phyloP scores from a whole-genome alignment of 2,888 invertebrate genomes.

The Chironomus tentans region DNA sequence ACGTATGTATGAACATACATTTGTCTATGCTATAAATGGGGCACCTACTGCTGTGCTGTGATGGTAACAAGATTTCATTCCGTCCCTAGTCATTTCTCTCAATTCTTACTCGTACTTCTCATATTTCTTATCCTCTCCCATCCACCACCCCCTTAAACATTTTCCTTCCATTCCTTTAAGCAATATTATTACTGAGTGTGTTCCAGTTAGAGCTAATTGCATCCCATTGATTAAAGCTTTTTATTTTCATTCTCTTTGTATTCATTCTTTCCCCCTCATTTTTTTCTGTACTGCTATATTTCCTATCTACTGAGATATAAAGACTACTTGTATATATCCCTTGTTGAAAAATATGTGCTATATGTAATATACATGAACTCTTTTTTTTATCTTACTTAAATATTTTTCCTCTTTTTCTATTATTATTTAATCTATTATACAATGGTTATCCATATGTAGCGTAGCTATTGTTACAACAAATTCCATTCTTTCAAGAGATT shows the following conservation, averaged over 20 bases:
- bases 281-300: neutral
- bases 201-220: constrained; percentile 19
- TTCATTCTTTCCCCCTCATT: neutral
- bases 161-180: neutral
- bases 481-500: too few relatives aligned
- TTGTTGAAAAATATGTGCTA: too few relatives aligned
- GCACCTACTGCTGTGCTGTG: neutral
- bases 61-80: neutral
- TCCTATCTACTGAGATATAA: neutral
- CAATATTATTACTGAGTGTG: neutral
- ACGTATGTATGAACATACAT: too few relatives aligned
- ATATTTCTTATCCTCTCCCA: too few relatives aligned
- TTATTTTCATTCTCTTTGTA: neutral
- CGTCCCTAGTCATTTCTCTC: neutral
- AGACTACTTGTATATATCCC: neutral
- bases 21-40: neutral
- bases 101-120: neutral
- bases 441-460: too few relatives aligned
- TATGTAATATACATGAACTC: too few relatives aligned
- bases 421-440: too few relatives aligned
- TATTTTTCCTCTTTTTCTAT: too few relatives aligned
- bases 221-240: constrained; percentile 20
- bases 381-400: too few relatives aligned
- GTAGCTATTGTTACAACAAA: too few relatives aligned
- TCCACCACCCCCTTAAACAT: too few relatives aligned